Evolutionary conservation across 1,140 invertebrate species (phyloP), one percentile per base, ranked within the genome.

Genomic region (Anadara kagoshimensis): DNA sequence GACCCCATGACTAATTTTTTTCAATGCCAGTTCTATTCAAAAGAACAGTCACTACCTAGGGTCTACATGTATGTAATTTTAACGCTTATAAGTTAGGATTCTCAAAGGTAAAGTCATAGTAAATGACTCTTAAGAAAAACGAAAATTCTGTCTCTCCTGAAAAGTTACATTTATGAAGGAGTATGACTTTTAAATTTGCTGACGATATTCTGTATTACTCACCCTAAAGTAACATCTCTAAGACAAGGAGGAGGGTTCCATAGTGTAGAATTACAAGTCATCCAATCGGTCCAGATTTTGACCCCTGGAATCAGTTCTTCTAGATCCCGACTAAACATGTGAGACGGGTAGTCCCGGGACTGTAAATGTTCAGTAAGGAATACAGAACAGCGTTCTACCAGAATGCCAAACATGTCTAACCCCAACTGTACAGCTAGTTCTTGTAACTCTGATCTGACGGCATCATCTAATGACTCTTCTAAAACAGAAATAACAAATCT

Each of bases 211-310:
- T n/a, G n/a, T 36, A 36, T 26, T 12, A 49, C 78, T 56, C 69
- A 96, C 94, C 94, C 94, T 59, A 94, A 91, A 89, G 92, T 92
- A 84, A 94, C 95, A 88, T 95, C 94, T 59, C 92, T 91, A 69
- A 93, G 93, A 22, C 93, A 92, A 49, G 95, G 95, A 43, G 94
- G 94, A 41, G 95, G 95, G 90, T 95, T 95, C 95, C 95, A 97
- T 47, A 96, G 91, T 26, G 91, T 90, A 79, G 93, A 93, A 85
- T 96, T 94, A 85, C 94, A 95, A 54, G 95, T 91, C 93, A 97
- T 94, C 96, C 95, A 97, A 87, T 97, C 95, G 84, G 94, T 95
- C 95, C 95, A 97, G 72, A 94, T 78, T 91, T 96, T 97, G 53
- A 97, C 93, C 54, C 94, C 93, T 0, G 95, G 94, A 70, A 96